A percentile compares a stretch with the other conserved stretches of the same genome.
Conservation (phyloP, 2,888 invertebrate species). For the Melolontha melolontha region DNA sequence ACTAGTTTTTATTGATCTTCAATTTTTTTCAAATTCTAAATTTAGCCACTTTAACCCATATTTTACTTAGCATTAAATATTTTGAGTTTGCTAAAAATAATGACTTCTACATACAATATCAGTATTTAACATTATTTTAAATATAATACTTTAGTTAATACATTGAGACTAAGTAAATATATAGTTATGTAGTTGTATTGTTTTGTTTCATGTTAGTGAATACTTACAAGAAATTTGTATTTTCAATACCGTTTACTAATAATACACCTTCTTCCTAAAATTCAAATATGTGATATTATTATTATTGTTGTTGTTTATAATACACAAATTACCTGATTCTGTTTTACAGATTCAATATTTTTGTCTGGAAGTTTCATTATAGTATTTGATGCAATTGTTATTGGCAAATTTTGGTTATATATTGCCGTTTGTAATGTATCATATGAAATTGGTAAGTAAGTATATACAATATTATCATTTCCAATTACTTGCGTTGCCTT, state of each 20-base stretch:
- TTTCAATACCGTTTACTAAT: slow-evolving; percentile 2
- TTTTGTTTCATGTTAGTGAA: not conserved
- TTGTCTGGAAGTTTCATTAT: slow-evolving; percentile 15
- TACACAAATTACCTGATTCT: slow-evolving; percentile 7
- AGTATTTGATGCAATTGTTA: slow-evolving; percentile 6
- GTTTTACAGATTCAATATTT: not conserved
- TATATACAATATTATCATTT: slow-evolving; percentile 27
- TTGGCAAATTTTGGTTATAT: slow-evolving; percentile 17
- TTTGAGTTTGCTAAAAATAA: no score
- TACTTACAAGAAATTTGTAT: slow-evolving; percentile 13
- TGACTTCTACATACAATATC: no score
- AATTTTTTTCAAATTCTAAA: no score
- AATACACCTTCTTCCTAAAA: slow-evolving; percentile 8
- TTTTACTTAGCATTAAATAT: no score
- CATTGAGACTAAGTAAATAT: not conserved
- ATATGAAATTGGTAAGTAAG: slow-evolving; percentile 15
- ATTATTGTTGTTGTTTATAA: not conserved
- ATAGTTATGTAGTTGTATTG: no score
- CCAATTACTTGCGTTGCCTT: slow-evolving; percentile 21
- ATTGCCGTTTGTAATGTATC: slow-evolving; percentile 14
- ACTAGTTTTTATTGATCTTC: no score
- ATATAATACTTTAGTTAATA: no score
- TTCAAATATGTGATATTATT: not conserved
- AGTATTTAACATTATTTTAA: no score
- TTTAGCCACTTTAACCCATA: no score